phyloP scores from a whole-genome alignment of 2,888 invertebrate species.

The Leptinotarsa juncta region DNA sequence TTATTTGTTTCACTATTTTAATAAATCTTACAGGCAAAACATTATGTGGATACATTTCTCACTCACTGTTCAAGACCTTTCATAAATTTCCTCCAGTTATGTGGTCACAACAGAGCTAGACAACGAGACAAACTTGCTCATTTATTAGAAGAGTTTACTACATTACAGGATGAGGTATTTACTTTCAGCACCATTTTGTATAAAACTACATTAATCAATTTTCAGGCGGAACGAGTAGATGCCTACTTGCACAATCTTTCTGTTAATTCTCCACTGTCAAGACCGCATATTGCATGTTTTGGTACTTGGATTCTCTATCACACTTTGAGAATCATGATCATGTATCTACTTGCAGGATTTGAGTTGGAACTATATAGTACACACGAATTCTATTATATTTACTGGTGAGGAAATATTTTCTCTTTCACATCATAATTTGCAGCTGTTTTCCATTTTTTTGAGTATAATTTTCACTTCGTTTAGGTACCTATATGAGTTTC shows the following conservation, averaged over 20 bases:
- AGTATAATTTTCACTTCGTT: conserved; percentile 27
- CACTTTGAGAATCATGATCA: conserved; percentile 91
- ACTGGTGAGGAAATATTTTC: conserved; percentile 73
- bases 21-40: conserved; percentile 73
- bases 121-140: conserved; percentile 94
- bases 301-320: conserved; percentile 97
- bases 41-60: conserved; percentile 90
- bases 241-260: conserved; percentile 80
- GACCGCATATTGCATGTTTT: conserved; percentile 85
- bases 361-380: conserved; percentile 95
- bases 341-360: conserved; percentile 93
- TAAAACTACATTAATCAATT: conserved; percentile 43
- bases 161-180: conserved; percentile 89
- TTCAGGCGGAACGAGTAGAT: conserved; percentile 90
- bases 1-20: too few relatives aligned
- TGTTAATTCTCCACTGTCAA: conserved; percentile 75
- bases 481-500: conserved; percentile 92
- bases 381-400: conserved; percentile 96
- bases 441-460: conserved; percentile 1
- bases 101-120: conserved; percentile 94
- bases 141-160: conserved; percentile 89
- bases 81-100: conserved; percentile 85
- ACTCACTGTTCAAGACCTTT: conserved; percentile 89
- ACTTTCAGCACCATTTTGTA: neutral
- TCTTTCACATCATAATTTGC: too few relatives aligned